Evolutionary conservation across 2,113 vertebrate species (phyloP), one percentile per base, ranked within the genome.

Genomic region (Triplophysa dalaica): DNA sequence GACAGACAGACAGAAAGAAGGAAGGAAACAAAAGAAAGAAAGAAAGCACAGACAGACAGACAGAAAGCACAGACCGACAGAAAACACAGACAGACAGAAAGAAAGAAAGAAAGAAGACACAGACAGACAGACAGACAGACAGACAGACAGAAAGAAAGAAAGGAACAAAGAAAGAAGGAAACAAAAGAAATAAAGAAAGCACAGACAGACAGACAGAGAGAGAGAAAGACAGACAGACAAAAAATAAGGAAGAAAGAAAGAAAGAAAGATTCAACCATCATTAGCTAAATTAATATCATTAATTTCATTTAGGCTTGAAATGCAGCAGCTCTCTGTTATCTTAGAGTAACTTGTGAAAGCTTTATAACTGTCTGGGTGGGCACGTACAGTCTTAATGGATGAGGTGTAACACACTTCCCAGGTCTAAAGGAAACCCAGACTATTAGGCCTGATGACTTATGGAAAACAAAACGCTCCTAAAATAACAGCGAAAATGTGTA

Each of bases 351-450:
- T 33, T 17, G 60, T 26, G 48, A 45, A 70, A 7, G 61, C 14
- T 68, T 48, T 52, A 56, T 63, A 69, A 76, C 63, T 38, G 33
- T 50, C 70, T 78, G 64, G 75, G 24, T 70, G 68, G 75, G 33
- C 54, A 63, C 22, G 33, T 68, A 56, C 77, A 54, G 61, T 76
- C 64, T 45, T 83, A 62, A 82, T 67, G 81, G 81, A 68, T 79
- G 67, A 70, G 72, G 66, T 70, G 60, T 60, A 78, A 58, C 65
- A 58, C 66, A 50, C 60, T 64, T 63, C 43, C 69, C 74, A 76
- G 74, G 61, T 24, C 26, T 76, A 24, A 65, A 76, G 74, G 74
- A 65, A 76, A 54, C 24, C 50, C 61, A 4, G 26, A 16, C 50
- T 63, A 75, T 75, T 75, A 75, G 26, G 58, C 41, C 56, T 75